Percentiles rank a stretch among this genome's conserved stretches.
Evolutionary conservation across 2,888 invertebrate genomes (phyloP).

Genomic region (Lycocerus yunnanus): DNA sequence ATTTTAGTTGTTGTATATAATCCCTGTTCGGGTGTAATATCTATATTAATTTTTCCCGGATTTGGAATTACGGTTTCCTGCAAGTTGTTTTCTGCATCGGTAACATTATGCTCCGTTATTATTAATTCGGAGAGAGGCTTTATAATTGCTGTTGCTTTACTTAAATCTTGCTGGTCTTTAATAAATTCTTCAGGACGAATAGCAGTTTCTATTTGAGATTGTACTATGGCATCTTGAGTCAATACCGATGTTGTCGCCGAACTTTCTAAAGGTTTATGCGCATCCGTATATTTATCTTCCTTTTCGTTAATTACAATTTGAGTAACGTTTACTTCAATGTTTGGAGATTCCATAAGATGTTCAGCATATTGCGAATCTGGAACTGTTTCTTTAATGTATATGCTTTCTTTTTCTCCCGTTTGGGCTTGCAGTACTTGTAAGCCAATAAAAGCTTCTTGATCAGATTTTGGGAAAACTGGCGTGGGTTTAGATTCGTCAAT

Average conservation of each 20-base stretch:
- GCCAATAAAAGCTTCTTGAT: constrained; percentile 59
- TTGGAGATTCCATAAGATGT: constrained; percentile 48
- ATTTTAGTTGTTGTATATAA: constrained; percentile 66
- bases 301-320: constrained; percentile 56
- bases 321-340: constrained; percentile 52
- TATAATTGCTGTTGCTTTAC: constrained; percentile 58
- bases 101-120: constrained; percentile 59
- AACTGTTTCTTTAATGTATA: constrained; percentile 43
- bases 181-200: constrained; percentile 55
- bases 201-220: constrained; percentile 56
- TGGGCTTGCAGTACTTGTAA: constrained; percentile 60
- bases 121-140: constrained; percentile 59
- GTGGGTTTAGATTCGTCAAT: constrained; percentile 48
- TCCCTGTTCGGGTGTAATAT: constrained; percentile 63
- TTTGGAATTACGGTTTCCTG: constrained; percentile 60
- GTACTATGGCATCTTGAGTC: constrained; percentile 56
- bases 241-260: constrained; percentile 55
- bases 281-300: constrained; percentile 53
- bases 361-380: constrained; percentile 50
- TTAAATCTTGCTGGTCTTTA: constrained; percentile 53
- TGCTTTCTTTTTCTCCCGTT: constrained; percentile 58
- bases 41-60: constrained; percentile 60
- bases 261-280: constrained; percentile 50
- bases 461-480: constrained; percentile 56
- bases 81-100: constrained; percentile 60